Evolutionary conservation across 1,140 invertebrate species (phyloP), one percentile per base, ranked within the genome.

Genomic region (Danaus melanippus): DNA sequence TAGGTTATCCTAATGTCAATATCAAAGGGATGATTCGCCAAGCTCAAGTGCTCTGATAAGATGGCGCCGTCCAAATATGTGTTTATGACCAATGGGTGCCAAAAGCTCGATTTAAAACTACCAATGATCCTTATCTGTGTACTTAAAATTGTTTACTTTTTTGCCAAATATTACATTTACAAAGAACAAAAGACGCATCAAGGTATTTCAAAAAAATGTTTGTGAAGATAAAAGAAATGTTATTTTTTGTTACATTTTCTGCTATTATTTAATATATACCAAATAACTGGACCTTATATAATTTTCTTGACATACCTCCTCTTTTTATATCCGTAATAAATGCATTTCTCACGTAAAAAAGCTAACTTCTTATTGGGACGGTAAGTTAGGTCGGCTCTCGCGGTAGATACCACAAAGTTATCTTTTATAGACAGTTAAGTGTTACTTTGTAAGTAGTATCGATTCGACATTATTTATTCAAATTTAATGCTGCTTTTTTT

Each of bases 31-130:
- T 50, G 54, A 56, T 56, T 56, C 47, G 54, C 54, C 50, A 56
- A 56, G 54, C 47, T 32, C 42, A 43, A 44, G 12, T 32, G 50
- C 49, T 8, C 10, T 46, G 54, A 53, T 54, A 60, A 51, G 46
- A 17, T 62, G 77, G 81, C 74, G 79, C 74, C 79, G 68, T 54
- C 60, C 50, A 46, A 41, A 50, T 75, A 73, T 71, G 68, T 59
- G 56, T 64, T 62, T 65, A 65, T 54, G 58, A 64, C 57, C 58
- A 74, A 68, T 76, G 76, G 79, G 83, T 86, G 83, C 81, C 83
- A 84, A 84, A 86, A 86, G 79, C 71, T 65, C 43, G 21, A 32
- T 32, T 32, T 32, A 32, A 32, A 32, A 32, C 21, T 8, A 32
- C 21, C 21, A 32, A 32, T 32, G 21, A 32, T 32, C 7, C 0